These are phyloP conservation scores for Micrastur ruficollis DNA, from an alignment of 2,797 vertebrate species.

Conservation along the genomic window DNA sequence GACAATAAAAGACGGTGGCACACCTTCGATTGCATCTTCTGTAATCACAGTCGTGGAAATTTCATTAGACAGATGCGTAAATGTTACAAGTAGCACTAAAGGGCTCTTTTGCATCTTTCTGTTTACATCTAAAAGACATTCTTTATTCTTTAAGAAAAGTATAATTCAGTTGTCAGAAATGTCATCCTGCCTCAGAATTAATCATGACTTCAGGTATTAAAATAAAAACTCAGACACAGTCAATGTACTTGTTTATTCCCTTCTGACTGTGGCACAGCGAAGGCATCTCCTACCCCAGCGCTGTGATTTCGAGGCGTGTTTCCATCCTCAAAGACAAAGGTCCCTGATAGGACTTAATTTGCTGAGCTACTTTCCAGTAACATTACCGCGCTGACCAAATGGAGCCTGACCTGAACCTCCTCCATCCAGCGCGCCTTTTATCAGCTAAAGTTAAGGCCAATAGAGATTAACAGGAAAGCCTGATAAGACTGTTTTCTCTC, in stretches of 20 bases:
- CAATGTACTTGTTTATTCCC: slow-evolving; percentile 31
- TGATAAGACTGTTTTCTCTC: slow-evolving; percentile 89
- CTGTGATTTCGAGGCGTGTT: slow-evolving; percentile 15
- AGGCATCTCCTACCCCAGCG: neutral
- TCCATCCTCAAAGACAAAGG: slow-evolving; percentile 43
- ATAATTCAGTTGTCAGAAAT: slow-evolving; percentile 73
- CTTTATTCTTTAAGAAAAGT: slow-evolving; percentile 63
- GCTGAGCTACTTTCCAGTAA: slow-evolving; percentile 45
- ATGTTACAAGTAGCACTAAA: slow-evolving; percentile 57
- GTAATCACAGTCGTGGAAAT: slow-evolving; percentile 21
- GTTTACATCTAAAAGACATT: slow-evolving; percentile 64
- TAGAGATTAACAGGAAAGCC: slow-evolving; percentile 86
- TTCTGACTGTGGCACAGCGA: neutral
- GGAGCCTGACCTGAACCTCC: slow-evolving; percentile 69
- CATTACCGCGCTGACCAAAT: slow-evolving; percentile 73
- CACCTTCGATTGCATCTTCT: slow-evolving; percentile 27
- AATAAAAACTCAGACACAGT: slow-evolving; percentile 75
- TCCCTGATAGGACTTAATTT: slow-evolving; percentile 19
- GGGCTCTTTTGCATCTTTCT: slow-evolving; percentile 62
- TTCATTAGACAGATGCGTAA: slow-evolving; percentile 60
- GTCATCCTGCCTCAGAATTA: slow-evolving; percentile 65
- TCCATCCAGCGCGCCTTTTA: slow-evolving; percentile 81
- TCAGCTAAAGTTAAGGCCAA: slow-evolving; percentile 87
- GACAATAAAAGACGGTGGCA: slow-evolving; percentile 40
- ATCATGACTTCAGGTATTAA: slow-evolving; percentile 69